Percentiles rank a stretch among this genome's conserved stretches.
phyloP scores from a whole-genome alignment of 2,888 invertebrate genomes.

The Odontocerum albicorne region DNA sequence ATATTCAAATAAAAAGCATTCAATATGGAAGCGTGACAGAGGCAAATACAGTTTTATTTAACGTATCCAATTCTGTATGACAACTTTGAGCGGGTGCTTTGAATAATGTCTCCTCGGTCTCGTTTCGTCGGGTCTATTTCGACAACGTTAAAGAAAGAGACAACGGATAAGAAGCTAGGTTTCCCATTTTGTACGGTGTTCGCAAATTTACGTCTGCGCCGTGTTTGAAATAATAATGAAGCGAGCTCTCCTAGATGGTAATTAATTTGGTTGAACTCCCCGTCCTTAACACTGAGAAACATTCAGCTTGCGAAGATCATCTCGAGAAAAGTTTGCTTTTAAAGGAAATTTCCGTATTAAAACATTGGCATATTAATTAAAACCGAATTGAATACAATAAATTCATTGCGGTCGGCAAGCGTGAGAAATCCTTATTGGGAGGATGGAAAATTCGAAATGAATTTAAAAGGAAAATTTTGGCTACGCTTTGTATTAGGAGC shows the following conservation, averaged over 20 bases:
- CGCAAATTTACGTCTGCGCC: slow-evolving; percentile 8
- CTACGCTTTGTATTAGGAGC: background rate
- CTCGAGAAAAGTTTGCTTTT: background rate
- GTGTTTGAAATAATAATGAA: slow-evolving; percentile 7
- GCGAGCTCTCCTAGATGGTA: background rate
- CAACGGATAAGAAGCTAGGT: too few relatives aligned
- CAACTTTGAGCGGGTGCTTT: too few relatives aligned
- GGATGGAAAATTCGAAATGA: slow-evolving; percentile 1
- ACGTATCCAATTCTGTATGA: too few relatives aligned
- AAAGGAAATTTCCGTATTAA: slow-evolving; percentile 1
- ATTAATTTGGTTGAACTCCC: slow-evolving; percentile 10
- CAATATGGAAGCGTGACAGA: too few relatives aligned
- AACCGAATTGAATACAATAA: slow-evolving; percentile 12
- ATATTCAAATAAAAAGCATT: too few relatives aligned
- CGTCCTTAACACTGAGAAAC: background rate
- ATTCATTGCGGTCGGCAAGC: slow-evolving; percentile 10
- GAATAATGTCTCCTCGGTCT: too few relatives aligned
- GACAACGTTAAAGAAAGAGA: too few relatives aligned
- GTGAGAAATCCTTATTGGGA: slow-evolving; percentile 11
- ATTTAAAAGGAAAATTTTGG: slow-evolving; percentile 5
- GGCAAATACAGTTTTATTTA: too few relatives aligned
- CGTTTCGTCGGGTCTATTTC: too few relatives aligned
- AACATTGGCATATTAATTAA: slow-evolving; percentile 4
- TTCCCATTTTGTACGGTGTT: too few relatives aligned
- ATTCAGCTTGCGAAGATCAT: slow-evolving; percentile 1